These are phyloP conservation scores for Nomia melanderi DNA, from an alignment of 1,140 invertebrate species.

Conservation along the genomic window DNA sequence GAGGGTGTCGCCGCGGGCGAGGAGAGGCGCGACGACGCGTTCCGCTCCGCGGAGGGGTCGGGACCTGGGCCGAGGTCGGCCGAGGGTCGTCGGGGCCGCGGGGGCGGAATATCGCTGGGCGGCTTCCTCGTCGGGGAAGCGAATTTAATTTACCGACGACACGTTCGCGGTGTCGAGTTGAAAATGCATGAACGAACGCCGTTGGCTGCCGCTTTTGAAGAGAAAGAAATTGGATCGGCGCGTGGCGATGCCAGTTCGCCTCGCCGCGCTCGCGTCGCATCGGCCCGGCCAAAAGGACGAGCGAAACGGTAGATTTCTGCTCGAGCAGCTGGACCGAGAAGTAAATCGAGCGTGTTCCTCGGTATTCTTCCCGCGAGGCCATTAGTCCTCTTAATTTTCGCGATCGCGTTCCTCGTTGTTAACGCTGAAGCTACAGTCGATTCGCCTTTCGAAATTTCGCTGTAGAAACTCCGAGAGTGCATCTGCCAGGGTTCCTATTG, in stretches of 20 bases:
- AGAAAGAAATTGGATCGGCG: conserved; percentile 47
- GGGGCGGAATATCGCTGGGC: background rate
- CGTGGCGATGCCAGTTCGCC: conserved; percentile 12
- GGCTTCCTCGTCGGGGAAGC: conserved; percentile 3
- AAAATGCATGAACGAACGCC: conserved; percentile 30
- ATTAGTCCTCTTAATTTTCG: background rate
- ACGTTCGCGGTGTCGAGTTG: conserved; percentile 20
- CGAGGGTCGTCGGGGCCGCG: background rate
- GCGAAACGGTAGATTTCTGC: background rate
- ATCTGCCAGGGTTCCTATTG: too few relatives aligned
- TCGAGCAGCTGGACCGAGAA: background rate
- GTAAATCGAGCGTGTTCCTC: conserved; percentile 9
- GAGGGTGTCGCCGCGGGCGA: background rate
- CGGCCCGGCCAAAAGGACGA: background rate
- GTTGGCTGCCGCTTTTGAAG: conserved; percentile 11
- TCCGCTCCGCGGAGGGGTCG: background rate
- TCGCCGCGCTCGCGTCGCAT: background rate
- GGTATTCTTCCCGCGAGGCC: background rate
- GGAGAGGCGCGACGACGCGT: background rate
- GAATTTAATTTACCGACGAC: conserved; percentile 42
- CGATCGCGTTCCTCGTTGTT: too few relatives aligned
- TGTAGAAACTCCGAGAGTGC: too few relatives aligned
- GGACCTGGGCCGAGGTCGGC: too few relatives aligned
- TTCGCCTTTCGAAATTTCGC: too few relatives aligned
- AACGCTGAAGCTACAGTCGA: too few relatives aligned